Evolutionary conservation across 2,113 vertebrate genomes (phyloP).

Genomic region (Syngnathus scovelli): DNA sequence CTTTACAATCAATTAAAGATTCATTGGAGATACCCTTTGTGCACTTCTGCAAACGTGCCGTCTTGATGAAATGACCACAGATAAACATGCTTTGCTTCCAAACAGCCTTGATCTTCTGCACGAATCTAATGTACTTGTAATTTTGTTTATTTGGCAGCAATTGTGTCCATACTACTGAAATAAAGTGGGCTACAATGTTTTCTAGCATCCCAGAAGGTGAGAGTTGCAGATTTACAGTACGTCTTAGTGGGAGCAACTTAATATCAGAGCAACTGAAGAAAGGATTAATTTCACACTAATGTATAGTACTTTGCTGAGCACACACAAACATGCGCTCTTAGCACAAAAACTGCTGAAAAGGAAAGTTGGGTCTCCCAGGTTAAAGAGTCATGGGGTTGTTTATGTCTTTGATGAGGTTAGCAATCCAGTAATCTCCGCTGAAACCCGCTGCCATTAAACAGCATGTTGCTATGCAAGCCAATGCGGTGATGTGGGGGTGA

Average conservation of each 20-base stretch:
- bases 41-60: neutral
- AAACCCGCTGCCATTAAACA: conserved; percentile 49
- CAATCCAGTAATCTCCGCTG: conserved; percentile 47
- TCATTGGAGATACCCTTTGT: neutral
- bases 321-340: conserved; percentile 20
- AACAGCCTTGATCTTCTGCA: neutral
- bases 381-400: conserved; percentile 50
- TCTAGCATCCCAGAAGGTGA: neutral
- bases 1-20: neutral
- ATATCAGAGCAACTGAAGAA: conserved; percentile 28
- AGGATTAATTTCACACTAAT: conserved; percentile 46
- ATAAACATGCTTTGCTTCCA: neutral
- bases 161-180: neutral
- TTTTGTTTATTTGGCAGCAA: neutral
- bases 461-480: conserved; percentile 44
- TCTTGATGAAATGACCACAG: conserved; percentile 1
- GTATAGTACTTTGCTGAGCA: conserved; percentile 37
- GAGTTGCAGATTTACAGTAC: conserved; percentile 7
- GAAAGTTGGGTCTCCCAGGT: conserved; percentile 54
- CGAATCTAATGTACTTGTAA: neutral
- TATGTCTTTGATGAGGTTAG: conserved; percentile 61
- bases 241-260: neutral
- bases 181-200: neutral
- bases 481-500: neutral
- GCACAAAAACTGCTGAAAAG: conserved; percentile 52